Base-by-base conservation (phyloP, 2,797 vertebrate species). In the Peromyscus melanophrys region DNA sequence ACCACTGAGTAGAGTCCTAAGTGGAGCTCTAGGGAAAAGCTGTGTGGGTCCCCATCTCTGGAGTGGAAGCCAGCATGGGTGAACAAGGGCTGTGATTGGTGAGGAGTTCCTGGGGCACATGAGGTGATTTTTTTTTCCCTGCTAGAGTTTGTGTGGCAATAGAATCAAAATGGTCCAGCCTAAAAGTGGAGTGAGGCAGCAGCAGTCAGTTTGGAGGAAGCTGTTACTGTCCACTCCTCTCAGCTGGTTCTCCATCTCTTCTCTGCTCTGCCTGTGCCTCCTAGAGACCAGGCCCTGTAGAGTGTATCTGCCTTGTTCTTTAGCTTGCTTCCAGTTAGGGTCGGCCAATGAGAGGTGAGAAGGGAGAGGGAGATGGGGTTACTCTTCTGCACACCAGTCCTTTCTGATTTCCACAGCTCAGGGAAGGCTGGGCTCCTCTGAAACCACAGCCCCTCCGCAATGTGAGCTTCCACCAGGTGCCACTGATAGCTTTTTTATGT, bases 381-480 rank as follows among this genome's bases (percentile, higher is more conserved):
- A 27, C 46, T 77, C 10, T 23, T 46, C 17, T 10, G 0, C 13
- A 29, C 19, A 49, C 1, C n/a, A 4, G 6, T 0, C 12, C 8
- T 69, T 49, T 11, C 49, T 63, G n/a, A 40, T 55, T 37, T 12
- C 63, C 29, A 6, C 4, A 49, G 9, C 40, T 65, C 55, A 75
- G 2, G 13, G 40, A 19, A 49, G 31, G 3, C 37, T 49, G 8
- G 0, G 23, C 61, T 80, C 40, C 73, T 67, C 34, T n/a, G n/a
- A 49, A 9, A 13, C 31, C 29, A 34, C 21, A 23, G 63, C 63
- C 16, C 13, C 23, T 25, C 29, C 21, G 46, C 63, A 69, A 13
- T 6, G 1, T 34, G 29, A 12, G 43, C 83, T 65, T 69, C 82
- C 34, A 8, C 4, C 43, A 4, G n/a, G 11, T 40, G 37, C 25